Base-by-base conservation (phyloP, 2,888 invertebrate genomes). In the Caradrina kadenii region DNA sequence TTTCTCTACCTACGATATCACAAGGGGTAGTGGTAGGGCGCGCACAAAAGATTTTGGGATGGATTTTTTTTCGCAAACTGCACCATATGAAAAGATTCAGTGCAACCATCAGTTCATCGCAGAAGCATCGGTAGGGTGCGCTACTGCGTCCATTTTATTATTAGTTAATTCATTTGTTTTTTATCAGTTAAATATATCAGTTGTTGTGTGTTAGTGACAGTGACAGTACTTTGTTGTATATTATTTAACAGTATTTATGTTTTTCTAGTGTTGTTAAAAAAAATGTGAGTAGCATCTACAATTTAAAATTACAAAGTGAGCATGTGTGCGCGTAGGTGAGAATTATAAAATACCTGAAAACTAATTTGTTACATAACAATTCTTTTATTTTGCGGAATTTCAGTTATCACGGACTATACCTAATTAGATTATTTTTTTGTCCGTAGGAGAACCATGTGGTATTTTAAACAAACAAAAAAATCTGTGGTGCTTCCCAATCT, bases 51-150 rank as follows among this genome's bases (percentile, higher is more conserved):
- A 94, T 95, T 94, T 94, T 92, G 93, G 93, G 93, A 91, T 91
- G 88, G 87, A 90, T 93, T 95, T 73, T 95, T 95, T 96, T 96
- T 95, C 91, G 95, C 95, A 91, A 95, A 94, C 90, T 94, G 93
- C 93, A 93, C 89, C 92, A 89, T 85, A 91, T 86, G 90, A 89
- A 91, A 86, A 88, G 88, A 85, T 88, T 88, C 86, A 91, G 89
- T 92, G 91, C 92, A 92, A 87, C 87, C 88, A 86, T 82, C 88
- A 89, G 87, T 86, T 81, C 76, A 82, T 77, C 73, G 68, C 72
- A 58, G 79, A 63, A 69, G 68, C 73, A 71, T 66, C 83, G 69
- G 60, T 60, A 68, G 76, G 69, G 68, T 67, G 67, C 80, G 77
- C 75, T 74, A 69, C 74, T 70, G 73, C 75, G 73, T 70, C 74